Evolutionary conservation across 2,797 vertebrate genomes (phyloP), one percentile per base, ranked within the genome.

Genomic region (Clarias fuscus): DNA sequence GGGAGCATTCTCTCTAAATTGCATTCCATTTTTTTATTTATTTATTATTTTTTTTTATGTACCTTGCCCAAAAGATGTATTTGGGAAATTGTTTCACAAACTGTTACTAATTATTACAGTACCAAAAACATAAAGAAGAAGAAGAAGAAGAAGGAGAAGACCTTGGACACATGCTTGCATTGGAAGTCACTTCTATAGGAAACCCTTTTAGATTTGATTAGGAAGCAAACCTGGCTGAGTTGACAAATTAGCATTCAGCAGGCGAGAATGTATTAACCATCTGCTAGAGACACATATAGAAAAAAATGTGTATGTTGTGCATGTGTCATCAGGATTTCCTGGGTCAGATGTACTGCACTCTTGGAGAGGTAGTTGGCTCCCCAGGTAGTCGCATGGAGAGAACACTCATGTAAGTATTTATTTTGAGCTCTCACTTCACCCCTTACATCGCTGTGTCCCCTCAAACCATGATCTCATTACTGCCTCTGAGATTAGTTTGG

Each of bases 311-410:
- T 56, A 24, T 84, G 67, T 75, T 89, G 62, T 88, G 73, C 89
- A 53, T 90, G 58, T 89, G 67, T 68, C 22, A 94, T 84, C 92
- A 99, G 98, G 98, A 99, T 92, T 99, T 99, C 94, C 95, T 99
- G 94, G 98, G 98, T 87, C 98, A 99, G 91, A 97, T 96, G 80
- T 98, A 97, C 95, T 98, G 98, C 90, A 98, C 98, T 0, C 90
- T 99, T 89, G 98, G 98, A 67, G 98, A 99, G 94, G 96, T 99
- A 83, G 97, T 99, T 84, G 97, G 98, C 83, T 98, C 98, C 67
- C 95, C 97, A 92, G 97, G 98, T 89, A 97, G 98, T 93, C 97
- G 97, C 88, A 86, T 98, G 93, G 97, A 98, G 90, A 99, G 98
- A 88, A 89, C 96, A 85, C 96, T 99, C 92, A 93, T 95, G 98